Evolutionary conservation across 2,888 invertebrate species (phyloP), one percentile per base, ranked within the genome.

Genomic region (Xanthorhoe spadicearia): DNA sequence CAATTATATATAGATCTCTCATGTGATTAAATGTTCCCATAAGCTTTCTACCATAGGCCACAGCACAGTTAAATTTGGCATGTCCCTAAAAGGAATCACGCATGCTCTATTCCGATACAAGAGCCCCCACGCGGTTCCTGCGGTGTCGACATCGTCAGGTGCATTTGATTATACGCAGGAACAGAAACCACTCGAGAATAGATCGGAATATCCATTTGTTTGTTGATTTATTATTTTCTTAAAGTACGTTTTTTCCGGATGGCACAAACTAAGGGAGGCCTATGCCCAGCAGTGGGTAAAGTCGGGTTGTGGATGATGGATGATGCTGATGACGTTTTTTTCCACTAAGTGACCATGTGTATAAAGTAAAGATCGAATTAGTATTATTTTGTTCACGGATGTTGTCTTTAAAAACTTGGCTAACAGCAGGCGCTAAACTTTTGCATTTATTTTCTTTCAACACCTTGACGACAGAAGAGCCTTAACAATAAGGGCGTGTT

Each of bases 131-230:
- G 53, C 67, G 43, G 60, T 53, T 46, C 38, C 32, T 23, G 38
- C 38, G 55, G 8, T 35, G 35, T 10, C 9, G 64, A 49, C 65
- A 70, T 70, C 76, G 78, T 80, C 85, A 85, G 81, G 82, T 81
- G 82, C 74, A 61, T 75, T 74, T 77, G 76, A 79, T 81, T 81
- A 78, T 76, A 74, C 70, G 68, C 75, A 79, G 79, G 74, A 81
- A 78, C 69, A 75, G 70, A 78, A 80, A 77, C 72, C 69, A 66
- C 71, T 76, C 80, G 85, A 85, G 84, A 84, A 78, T 75, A 74
- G 79, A 74, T 71, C 66, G 55, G 63, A 70, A 70, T 60, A 70
- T 71, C 69, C 63, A 65, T 70, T 70, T 71, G 66, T 64, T 23
- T 49, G 32, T 56, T 60, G 51, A 32, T 35, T n/a, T n/a, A n/a